Conservation (phyloP, 1,140 invertebrate species). For the Thaumatotibia leucotreta region DNA sequence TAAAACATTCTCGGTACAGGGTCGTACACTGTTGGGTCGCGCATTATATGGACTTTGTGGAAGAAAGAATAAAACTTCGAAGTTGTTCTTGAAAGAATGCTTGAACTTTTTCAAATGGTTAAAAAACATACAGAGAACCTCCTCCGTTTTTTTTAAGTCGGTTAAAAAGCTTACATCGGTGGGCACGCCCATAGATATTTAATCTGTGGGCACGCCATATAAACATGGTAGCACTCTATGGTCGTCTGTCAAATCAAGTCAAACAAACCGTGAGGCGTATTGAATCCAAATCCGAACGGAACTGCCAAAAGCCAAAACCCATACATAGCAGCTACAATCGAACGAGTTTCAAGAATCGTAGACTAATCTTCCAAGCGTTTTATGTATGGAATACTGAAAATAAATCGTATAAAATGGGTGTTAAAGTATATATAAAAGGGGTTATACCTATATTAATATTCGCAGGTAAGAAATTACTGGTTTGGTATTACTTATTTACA, state of each 20-base stretch:
- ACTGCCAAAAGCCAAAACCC: background rate
- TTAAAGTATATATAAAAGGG: background rate
- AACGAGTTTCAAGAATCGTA: background rate
- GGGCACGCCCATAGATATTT: too few species aligned
- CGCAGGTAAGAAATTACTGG: slow-evolving; percentile 19
- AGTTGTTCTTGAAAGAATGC: too few species aligned
- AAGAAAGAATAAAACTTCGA: too few species aligned
- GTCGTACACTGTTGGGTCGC: too few species aligned
- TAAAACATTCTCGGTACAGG: too few species aligned
- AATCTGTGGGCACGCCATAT: too few species aligned
- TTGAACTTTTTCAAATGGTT: too few species aligned
- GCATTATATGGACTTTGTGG: too few species aligned
- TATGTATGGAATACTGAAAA: background rate
- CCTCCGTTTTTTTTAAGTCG: too few species aligned
- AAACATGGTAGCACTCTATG: too few species aligned
- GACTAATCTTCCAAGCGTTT: background rate
- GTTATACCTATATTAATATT: slow-evolving; percentile 20
- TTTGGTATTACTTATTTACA: slow-evolving; percentile 10
- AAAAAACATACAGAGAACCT: too few species aligned
- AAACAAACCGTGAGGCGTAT: background rate
- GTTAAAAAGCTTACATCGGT: too few species aligned
- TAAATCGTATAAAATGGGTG: background rate
- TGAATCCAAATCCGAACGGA: background rate
- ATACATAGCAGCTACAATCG: background rate
- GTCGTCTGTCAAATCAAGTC: background rate